A percentile compares a stretch with the other conserved stretches of the same genome.
Evolutionary conservation across 2,113 vertebrate species (phyloP).

Genomic region (Uria aalge): DNA sequence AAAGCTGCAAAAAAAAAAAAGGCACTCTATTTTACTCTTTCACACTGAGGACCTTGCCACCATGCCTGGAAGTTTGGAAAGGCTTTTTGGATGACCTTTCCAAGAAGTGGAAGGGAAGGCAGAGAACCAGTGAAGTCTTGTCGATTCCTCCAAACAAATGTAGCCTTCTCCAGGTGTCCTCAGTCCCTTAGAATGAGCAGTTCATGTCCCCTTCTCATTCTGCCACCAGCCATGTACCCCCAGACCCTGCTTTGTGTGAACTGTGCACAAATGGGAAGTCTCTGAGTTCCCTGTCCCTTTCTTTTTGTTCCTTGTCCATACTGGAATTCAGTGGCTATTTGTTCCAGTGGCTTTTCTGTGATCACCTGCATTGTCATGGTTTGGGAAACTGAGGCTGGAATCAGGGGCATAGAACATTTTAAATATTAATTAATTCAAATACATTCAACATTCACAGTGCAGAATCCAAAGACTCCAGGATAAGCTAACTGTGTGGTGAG

Average conservation of each 20-base stretch:
- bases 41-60: background rate
- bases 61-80: background rate
- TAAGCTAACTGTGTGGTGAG: background rate
- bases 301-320: background rate
- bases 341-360: background rate
- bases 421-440: background rate
- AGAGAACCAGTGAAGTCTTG: background rate
- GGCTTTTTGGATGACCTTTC: background rate
- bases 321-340: background rate
- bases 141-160: background rate
- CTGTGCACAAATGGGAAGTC: background rate
- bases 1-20: background rate
- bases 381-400: background rate
- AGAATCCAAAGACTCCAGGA: background rate
- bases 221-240: background rate
- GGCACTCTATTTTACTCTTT: background rate
- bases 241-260: background rate
- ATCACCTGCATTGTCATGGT: background rate
- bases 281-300: background rate
- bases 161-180: background rate
- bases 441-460: background rate
- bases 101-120: background rate
- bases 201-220: background rate
- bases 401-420: background rate
- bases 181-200: background rate